A percentile compares a stretch with the other conserved stretches of the same genome.
These are phyloP conservation scores for Athalia rosae DNA, from an alignment of 2,888 invertebrate species.

Conservation along the genomic window DNA sequence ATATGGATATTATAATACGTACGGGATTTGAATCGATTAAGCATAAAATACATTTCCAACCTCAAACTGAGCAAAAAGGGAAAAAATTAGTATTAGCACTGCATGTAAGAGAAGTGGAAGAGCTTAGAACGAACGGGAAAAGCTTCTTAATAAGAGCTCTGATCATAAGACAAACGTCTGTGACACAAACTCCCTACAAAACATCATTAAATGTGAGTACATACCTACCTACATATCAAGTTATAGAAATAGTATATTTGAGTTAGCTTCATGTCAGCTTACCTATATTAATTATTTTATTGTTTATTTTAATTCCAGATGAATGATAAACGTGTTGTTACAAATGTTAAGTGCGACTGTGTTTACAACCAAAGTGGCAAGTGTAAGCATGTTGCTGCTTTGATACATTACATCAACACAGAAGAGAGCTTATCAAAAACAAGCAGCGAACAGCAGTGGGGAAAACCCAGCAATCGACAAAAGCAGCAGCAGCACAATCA, in stretches of 20 bases:
- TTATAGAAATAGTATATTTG: too few relatives aligned
- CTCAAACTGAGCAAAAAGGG: conserved; percentile 4
- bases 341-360: conserved; percentile 8
- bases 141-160: conserved; percentile 15
- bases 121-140: conserved; percentile 1
- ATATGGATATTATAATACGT: conserved; percentile 15
- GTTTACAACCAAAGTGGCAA: conserved; percentile 33
- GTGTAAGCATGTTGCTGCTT: conserved; percentile 47
- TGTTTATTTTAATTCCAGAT: conserved; percentile 11
- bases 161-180: conserved; percentile 9
- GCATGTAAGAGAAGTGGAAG: conserved; percentile 33
- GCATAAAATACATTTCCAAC: conserved; percentile 11
- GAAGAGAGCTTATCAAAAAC: conserved; percentile 32
- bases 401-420: conserved; percentile 46
- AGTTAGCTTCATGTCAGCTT: background rate
- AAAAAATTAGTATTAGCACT: conserved; percentile 23
- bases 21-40: conserved; percentile 21
- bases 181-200: background rate
- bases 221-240: too few relatives aligned
- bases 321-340: background rate
- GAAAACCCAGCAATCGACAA: background rate
- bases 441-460: conserved; percentile 12
- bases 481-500: conserved; percentile 9
- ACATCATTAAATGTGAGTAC: conserved; percentile 8
- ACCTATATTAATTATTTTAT: background rate